Base-by-base conservation (phyloP, 1,140 invertebrate species). In the Drosophila pseudoobscura region DNA sequence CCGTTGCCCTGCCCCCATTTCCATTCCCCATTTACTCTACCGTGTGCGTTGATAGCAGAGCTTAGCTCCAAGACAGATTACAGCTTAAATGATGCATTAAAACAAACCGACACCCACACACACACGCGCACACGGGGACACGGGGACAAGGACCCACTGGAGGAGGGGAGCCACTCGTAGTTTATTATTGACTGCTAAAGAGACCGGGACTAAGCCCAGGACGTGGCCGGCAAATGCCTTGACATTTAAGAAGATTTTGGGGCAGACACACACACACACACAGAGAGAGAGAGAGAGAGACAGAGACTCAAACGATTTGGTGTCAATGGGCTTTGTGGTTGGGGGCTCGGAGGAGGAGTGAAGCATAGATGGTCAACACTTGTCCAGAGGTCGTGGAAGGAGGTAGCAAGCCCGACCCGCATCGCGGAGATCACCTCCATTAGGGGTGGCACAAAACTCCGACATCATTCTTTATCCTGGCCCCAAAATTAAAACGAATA, bases 1-100 rank as follows among this genome's bases (percentile, higher is more conserved):
- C 8, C 59, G 24, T 47, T 69, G 8, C 29, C 26, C 41, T 58
- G 52, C 41, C 35, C 29, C 54, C 24, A 26, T 26, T 24, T 24
- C 31, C 31, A 8, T 9, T 0, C 31, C 44, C 54, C 22, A 22
- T 47, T 54, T 72, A 54, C 46, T 39, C 43, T 39, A 58, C 24
- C 71, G 22, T 61, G 56, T 50, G 72, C 57, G 74, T 69, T 76
- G 74, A 76, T 76, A 75, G 74, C 43, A 53, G 49, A 56, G 75
- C 75, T 77, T 77, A 77, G 65, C 73, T 60, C 45, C 57, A 71
- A 77, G 65, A 77, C 65, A 71, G 75, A 77, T 77, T 76, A 77
- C 65, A 77, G 75, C 73, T 77, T 76, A 76, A 77, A 77, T 71
- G 75, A 77, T 76, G 73, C 75, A 77, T 77, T 77, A 76, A 77